These are phyloP conservation scores for Sylvilagus floridanus DNA, from an alignment of 2,797 vertebrate genomes.

Conservation along the genomic window DNA sequence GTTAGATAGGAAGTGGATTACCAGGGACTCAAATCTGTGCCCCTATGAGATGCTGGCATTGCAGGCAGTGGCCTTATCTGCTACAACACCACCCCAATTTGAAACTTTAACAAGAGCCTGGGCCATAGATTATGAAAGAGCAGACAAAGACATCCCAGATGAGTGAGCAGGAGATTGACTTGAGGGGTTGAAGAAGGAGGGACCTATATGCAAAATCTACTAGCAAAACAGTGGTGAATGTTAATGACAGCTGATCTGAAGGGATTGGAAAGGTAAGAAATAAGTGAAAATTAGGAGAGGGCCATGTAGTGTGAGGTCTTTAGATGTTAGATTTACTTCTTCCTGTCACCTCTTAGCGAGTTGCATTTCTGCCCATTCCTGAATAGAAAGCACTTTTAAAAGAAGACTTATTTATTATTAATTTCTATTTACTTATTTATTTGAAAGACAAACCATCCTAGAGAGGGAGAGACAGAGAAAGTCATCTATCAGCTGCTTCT, in stretches of 20 bases:
- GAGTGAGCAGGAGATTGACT: not conserved
- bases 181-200: not conserved
- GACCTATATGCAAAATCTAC: fast-evolving
- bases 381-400: not conserved
- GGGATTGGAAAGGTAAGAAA: not conserved
- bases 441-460: too few relatives aligned
- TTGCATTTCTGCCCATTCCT: not conserved
- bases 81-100: too few relatives aligned
- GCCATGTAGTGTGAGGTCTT: not conserved
- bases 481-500: too few relatives aligned
- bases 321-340: not conserved
- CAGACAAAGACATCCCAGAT: not conserved
- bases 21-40: too few relatives aligned
- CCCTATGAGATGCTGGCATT: too few relatives aligned
- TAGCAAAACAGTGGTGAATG: too few relatives aligned
- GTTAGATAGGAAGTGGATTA: too few relatives aligned
- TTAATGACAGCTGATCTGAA: not conserved
- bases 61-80: too few relatives aligned
- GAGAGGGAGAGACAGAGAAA: too few relatives aligned
- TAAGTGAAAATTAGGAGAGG: not conserved
- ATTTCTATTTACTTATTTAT: too few relatives aligned
- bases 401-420: too few relatives aligned
- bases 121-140: not conserved
- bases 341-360: not conserved
- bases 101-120: not conserved